These are phyloP conservation scores for Drosophila oshimai DNA, from an alignment of 1,140 invertebrate species.

Conservation along the genomic window DNA sequence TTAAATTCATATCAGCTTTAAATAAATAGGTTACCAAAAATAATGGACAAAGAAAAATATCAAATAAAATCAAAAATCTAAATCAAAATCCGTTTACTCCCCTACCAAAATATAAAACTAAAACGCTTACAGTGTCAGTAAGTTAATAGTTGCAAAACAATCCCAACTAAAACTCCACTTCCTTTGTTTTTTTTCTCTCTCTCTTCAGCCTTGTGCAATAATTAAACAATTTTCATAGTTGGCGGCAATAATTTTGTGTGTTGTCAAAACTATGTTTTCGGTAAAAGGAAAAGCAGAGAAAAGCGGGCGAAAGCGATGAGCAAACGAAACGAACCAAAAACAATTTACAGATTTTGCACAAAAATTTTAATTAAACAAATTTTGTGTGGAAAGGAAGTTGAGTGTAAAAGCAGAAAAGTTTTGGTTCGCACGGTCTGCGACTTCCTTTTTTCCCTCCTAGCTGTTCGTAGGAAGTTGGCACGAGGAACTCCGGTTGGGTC, in stretches of 20 bases:
- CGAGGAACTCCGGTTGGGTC: conserved; percentile 43
- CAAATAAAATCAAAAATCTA: too few species aligned
- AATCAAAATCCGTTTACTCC: too few species aligned
- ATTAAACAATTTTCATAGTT: conserved; percentile 40
- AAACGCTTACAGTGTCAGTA: background rate
- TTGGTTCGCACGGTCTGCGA: conserved; percentile 68
- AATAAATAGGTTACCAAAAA: too few species aligned
- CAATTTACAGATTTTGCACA: conserved; percentile 78
- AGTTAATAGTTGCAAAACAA: background rate
- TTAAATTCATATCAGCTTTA: too few species aligned
- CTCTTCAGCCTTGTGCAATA: background rate
- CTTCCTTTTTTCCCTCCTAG: conserved; percentile 44
- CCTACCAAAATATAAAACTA: background rate
- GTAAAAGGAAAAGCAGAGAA: background rate
- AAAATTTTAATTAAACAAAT: conserved; percentile 81
- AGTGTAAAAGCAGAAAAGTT: conserved; percentile 50
- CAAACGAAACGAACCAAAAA: conserved; percentile 69
- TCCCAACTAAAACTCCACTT: background rate
- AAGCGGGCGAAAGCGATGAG: conserved; percentile 21
- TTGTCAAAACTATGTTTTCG: conserved; percentile 47
- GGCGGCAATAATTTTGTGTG: conserved; percentile 37
- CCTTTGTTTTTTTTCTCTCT: background rate
- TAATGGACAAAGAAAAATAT: too few species aligned
- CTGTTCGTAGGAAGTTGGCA: conserved; percentile 68
- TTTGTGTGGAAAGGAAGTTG: conserved; percentile 72